Evolutionary conservation across 23 tunicate species (phyloP).

Genomic region (Oikopleura dioica): DNA sequence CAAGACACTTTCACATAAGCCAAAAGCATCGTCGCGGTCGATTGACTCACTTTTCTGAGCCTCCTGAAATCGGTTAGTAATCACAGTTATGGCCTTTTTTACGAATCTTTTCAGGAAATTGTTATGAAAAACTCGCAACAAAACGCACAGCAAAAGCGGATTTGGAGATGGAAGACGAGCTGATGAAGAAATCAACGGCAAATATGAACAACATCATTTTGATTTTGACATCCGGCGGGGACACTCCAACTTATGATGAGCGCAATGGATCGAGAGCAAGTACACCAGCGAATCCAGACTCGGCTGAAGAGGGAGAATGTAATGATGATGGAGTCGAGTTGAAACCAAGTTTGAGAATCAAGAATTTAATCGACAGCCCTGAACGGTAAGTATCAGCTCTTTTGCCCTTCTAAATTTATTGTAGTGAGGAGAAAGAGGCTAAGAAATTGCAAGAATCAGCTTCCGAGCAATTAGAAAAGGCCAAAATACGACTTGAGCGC

Average conservation of each 20-base stretch:
- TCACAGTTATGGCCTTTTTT: too few relatives aligned
- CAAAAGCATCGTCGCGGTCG: background rate
- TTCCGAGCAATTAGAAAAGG: too few relatives aligned
- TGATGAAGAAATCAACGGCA: background rate
- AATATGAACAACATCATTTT: background rate
- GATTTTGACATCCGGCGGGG: background rate
- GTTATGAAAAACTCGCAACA: background rate
- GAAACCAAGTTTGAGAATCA: background rate
- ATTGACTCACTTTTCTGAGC: background rate
- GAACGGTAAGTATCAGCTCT: too few relatives aligned
- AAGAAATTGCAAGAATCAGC: too few relatives aligned
- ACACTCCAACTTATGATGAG: constrained; percentile 5
- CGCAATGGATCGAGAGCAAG: background rate
- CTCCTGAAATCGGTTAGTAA: background rate
- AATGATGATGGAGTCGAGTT: constrained; percentile 11
- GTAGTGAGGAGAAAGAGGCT: too few relatives aligned
- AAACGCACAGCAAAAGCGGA: background rate
- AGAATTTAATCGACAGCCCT: too few relatives aligned
- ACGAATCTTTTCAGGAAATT: too few relatives aligned
- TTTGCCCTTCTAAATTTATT: too few relatives aligned
- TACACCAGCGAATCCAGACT: background rate
- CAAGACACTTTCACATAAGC: too few relatives aligned
- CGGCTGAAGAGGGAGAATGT: constrained; percentile 7
- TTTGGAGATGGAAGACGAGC: background rate
- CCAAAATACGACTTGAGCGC: too few relatives aligned